Percentiles rank a stretch among this genome's conserved stretches.
Conservation (phyloP, 2,113 vertebrate species). For the Benitochromis conjunctus region DNA sequence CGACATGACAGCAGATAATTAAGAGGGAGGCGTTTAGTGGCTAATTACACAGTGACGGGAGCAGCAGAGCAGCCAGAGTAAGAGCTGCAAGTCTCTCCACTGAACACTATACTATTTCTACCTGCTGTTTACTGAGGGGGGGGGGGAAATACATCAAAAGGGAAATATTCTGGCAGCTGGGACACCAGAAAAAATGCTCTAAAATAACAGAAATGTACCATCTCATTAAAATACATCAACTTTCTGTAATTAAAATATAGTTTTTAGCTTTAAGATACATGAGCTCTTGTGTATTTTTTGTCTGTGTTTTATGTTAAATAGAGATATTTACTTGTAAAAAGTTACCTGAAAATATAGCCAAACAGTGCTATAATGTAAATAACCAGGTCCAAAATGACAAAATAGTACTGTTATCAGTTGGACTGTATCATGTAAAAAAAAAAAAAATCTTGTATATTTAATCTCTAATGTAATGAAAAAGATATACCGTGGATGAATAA, state of each 20-base stretch:
- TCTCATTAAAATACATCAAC: neutral
- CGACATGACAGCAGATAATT: slow-evolving; percentile 45
- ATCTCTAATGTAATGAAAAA: neutral
- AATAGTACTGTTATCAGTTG: neutral
- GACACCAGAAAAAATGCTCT: neutral
- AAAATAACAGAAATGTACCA: neutral
- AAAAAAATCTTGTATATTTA: neutral
- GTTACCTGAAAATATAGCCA: neutral
- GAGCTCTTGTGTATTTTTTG: neutral
- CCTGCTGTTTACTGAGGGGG: neutral
- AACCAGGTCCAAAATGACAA: neutral
- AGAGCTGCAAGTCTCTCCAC: neutral
- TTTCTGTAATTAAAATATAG: neutral
- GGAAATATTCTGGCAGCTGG: neutral
- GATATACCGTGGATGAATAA: neutral
- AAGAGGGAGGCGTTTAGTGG: slow-evolving; percentile 43
- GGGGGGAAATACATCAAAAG: neutral
- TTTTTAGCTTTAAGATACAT: neutral
- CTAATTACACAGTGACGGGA: slow-evolving; percentile 40
- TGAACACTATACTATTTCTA: neutral
- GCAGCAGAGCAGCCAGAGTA: slow-evolving; percentile 10
- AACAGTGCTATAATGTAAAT: neutral
- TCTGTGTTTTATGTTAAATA: neutral
- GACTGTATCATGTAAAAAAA: neutral
- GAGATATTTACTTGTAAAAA: neutral